phyloP scores from a whole-genome alignment of 2,113 vertebrate species.

The Hipposideros armiger region DNA sequence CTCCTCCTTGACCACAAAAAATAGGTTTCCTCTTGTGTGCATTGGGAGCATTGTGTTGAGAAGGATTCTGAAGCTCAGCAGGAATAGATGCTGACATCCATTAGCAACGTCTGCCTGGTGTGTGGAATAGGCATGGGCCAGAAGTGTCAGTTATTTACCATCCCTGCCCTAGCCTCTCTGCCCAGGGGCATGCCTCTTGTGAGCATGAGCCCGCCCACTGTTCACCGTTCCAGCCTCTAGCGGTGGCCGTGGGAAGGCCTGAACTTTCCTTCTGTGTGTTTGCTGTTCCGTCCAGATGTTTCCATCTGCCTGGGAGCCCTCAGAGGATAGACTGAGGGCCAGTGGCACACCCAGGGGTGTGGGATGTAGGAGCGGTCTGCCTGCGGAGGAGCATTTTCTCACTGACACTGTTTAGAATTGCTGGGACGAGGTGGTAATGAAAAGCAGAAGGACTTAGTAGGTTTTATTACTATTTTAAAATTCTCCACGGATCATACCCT shows the following conservation, averaged over 20 bases:
- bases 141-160: background rate
- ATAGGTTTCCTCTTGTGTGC: background rate
- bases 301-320: background rate
- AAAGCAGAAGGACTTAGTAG: background rate
- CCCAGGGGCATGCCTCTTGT: background rate
- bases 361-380: no score
- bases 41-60: rapidly evolving
- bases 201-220: no score
- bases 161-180: background rate
- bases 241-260: background rate
- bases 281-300: background rate
- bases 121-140: background rate
- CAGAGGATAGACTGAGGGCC: background rate
- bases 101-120: background rate
- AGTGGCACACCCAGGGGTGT: background rate
- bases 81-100: rapidly evolving
- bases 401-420: background rate
- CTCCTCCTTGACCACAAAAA: background rate
- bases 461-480: background rate
- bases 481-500: background rate
- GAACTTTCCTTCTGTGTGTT: background rate
- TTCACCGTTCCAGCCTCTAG: background rate
- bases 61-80: background rate
- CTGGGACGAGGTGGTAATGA: background rate
- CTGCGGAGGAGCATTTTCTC: background rate